Percentiles rank a stretch among this genome's conserved stretches.
These are phyloP conservation scores for Anguilla obscura DNA, from an alignment of 2,797 vertebrate genomes.

Conservation along the genomic window DNA sequence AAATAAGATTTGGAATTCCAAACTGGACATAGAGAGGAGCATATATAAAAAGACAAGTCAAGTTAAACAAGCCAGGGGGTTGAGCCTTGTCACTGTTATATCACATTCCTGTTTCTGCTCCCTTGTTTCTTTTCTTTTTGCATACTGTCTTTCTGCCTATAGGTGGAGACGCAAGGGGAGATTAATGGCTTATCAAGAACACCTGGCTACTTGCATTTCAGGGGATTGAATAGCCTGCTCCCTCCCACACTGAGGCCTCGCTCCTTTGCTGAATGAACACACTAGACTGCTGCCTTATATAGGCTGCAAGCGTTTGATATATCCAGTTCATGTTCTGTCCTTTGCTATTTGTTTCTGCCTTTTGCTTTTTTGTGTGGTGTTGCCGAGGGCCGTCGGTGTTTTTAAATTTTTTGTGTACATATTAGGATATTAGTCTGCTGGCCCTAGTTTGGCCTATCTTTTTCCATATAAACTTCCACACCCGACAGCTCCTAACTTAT, in stretches of 20 bases:
- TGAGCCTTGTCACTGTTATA: background rate
- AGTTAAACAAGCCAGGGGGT: no score
- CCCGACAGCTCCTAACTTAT: no score
- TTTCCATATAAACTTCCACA: background rate
- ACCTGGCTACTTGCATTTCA: background rate
- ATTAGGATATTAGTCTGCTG: background rate
- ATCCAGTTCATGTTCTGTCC: background rate
- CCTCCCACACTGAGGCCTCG: background rate
- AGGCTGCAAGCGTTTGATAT: background rate
- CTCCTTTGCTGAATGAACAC: no score
- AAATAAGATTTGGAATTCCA: no score
- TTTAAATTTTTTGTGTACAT: background rate
- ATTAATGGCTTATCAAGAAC: background rate
- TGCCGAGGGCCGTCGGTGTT: no score
- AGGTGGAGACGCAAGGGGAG: background rate
- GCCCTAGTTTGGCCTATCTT: background rate
- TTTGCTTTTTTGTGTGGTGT: no score
- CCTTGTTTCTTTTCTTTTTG: background rate
- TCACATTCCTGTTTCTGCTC: background rate
- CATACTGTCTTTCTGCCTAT: background rate
- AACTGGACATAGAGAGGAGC: no score
- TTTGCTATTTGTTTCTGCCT: background rate
- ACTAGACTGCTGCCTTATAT: background rate
- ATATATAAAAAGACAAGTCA: no score
- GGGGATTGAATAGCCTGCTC: background rate